Percentiles rank a stretch among this genome's conserved stretches.
These are phyloP conservation scores for Hippopotamyrus pictus DNA, from an alignment of 2,797 vertebrate species.

Conservation along the genomic window DNA sequence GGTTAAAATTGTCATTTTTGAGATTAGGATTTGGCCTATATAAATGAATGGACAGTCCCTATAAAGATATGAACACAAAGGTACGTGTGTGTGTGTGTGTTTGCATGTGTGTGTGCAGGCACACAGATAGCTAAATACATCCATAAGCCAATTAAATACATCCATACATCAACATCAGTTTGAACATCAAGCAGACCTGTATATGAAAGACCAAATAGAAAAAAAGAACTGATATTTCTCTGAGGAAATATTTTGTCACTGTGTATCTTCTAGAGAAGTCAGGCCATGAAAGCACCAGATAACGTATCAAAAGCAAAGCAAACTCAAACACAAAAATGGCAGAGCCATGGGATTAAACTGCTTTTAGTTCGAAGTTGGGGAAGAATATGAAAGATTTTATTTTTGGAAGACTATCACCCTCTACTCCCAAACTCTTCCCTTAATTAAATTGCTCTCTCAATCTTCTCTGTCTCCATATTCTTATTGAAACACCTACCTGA, in stretches of 20 bases:
- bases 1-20: not conserved
- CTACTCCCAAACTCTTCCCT: not conserved
- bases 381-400: not conserved
- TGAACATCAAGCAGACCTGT: constrained; percentile 8
- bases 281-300: not conserved
- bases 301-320: constrained; percentile 13
- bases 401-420: not conserved
- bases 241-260: not conserved
- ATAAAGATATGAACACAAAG: not conserved
- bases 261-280: not conserved
- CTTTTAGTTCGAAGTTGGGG: not conserved
- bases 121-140: not conserved
- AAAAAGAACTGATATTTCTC: constrained; percentile 3
- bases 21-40: not conserved
- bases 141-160: not conserved
- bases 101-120: not conserved
- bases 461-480: not conserved
- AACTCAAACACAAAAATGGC: not conserved
- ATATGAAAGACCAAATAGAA: not conserved
- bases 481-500: constrained; percentile 24
- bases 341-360: constrained; percentile 10
- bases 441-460: constrained; percentile 23
- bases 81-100: not conserved
- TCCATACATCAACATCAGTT: not conserved
- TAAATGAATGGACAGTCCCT: not conserved